These are phyloP conservation scores for Gonioctena quinquepunctata DNA, from an alignment of 1,140 invertebrate genomes.

Conservation along the genomic window DNA sequence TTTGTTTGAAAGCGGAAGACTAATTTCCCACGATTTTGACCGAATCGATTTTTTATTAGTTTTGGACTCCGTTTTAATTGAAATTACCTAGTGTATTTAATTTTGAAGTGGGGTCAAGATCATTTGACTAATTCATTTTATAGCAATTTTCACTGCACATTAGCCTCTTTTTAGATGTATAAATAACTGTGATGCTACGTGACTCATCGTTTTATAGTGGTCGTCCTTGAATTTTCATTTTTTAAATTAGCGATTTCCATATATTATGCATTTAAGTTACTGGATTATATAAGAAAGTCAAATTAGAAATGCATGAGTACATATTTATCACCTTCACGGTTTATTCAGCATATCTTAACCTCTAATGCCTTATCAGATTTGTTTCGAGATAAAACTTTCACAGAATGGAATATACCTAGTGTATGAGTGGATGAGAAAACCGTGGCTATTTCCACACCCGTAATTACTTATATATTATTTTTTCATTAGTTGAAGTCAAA, in stretches of 20 bases:
- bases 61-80: neutral
- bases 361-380: neutral
- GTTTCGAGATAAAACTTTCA: neutral
- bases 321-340: neutral
- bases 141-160: slow-evolving; percentile 4
- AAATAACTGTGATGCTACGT: slow-evolving; percentile 27
- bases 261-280: slow-evolving; percentile 14
- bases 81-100: neutral
- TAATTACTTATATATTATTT: neutral
- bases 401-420: too few species aligned
- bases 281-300: neutral
- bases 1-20: neutral
- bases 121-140: slow-evolving; percentile 9
- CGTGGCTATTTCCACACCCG: too few species aligned
- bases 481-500: neutral
- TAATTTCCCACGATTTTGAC: neutral
- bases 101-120: slow-evolving; percentile 9
- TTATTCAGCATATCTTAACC: neutral
- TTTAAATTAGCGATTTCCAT: slow-evolving; percentile 2
- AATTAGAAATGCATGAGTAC: neutral
- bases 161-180: slow-evolving; percentile 13
- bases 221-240: slow-evolving; percentile 18
- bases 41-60: neutral
- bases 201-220: slow-evolving; percentile 27
- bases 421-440: too few species aligned